Base-by-base conservation (phyloP, 2,797 vertebrate genomes). In the Salmo trutta region DNA sequence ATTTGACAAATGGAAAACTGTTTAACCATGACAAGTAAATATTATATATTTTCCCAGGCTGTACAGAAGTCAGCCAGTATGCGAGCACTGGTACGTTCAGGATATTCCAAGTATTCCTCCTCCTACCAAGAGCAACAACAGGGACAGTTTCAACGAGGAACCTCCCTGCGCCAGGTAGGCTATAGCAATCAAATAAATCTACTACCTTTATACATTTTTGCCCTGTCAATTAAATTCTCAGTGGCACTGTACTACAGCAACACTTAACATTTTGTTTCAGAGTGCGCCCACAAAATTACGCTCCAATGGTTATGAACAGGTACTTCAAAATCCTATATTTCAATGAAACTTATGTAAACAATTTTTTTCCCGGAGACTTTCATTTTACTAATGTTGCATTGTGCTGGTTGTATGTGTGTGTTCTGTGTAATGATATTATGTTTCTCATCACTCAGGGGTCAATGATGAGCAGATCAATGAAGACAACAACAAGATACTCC, bases 151-250 rank as follows among this genome's bases (percentile, higher is more conserved):
- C 71, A 31, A 4, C 71, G 14, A 24, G 52, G 66, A 66, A 67
- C n/a, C 33, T 68, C 52, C 19, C 29, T 66, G 56, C 33, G 53
- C 36, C 59, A 24, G 77, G 81, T 82, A 79, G n/a, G 31, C 6
- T 19, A 29, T 36, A 68, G 59, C 1, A 64, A 64, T 19, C 66
- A 16, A 67, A 31, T 33, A 17, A 47, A 14, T 47, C 41, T 14
- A 47, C 41, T 47, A 72, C 24, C 6, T 19, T 71, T 36, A n/a
- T 19, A 1, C 3, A 36, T 6, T 69, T 19, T 41, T 41, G 67
- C 5, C 7, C 41, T 68, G 2, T 47, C 10, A 12, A 47, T 47
- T 15, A 33, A 24, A 65, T 75, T 65, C 41, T 24, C 53, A 3
- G 72, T 65, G 33, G 15, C 4, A 41, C 24, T 27, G 31, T 59